Evolutionary conservation across 2,888 invertebrate species (phyloP), one percentile per base, ranked within the genome.

Genomic region (Cheilosia scutellata): DNA sequence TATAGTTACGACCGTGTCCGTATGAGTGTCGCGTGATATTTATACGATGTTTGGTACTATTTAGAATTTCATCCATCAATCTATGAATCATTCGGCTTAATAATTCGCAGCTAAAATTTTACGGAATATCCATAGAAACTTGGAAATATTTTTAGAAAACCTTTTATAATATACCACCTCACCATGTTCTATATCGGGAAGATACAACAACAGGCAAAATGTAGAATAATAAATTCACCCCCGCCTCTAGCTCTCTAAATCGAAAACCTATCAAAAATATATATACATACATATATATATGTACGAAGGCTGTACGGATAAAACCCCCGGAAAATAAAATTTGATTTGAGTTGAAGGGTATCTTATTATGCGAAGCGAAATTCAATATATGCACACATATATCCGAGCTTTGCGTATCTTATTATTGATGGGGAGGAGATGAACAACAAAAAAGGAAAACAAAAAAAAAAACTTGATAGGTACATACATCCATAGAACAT

Each of bases 301-400:
- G 37, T 37, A 53, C 68, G 72, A 86, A 82, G 82, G 72, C 76
- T 65, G 71, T 71, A 42, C 76, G 63, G 75, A 82, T 72, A 86
- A 82, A 76, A 37, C 86, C 77, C 62, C 86, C 76, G 82, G 82
- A 86, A 86, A 86, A 86, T 86, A 86, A 86, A 86, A 86, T 86
- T 86, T 86, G 86, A 86, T 86, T 86, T 82, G 72, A 86, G 82
- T 77, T 86, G 86, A 86, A 86, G 86, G 86, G 86, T 86, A 86
- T 82, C 86, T 86, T 82, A 86, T 86, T 86, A 86, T 82, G 86
- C 86, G 72, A 66, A 82, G 47, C 76, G 86, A 82, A 86, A 86
- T 86, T 77, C 82, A 86, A 86, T 86, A 82, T 86, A 80, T 82
- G 49, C 57, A 68, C 65, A 71, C 72, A 77, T 63, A 78, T 53